Conservation (phyloP, 2,888 invertebrate genomes). For the Endotricha flammealis region DNA sequence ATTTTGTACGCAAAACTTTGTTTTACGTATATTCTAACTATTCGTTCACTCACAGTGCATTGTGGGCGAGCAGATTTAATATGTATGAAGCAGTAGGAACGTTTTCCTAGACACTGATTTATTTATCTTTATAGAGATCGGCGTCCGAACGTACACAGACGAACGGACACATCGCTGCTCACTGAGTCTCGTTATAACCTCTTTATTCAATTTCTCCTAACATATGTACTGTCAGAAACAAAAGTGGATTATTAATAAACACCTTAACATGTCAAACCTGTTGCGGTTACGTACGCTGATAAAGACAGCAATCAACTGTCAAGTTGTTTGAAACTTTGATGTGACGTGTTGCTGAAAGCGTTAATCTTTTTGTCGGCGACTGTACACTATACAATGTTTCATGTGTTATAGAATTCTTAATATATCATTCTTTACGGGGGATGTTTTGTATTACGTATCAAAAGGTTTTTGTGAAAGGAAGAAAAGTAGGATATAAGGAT, state of each 20-base stretch:
- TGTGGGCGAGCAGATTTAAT: neutral
- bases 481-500: no score
- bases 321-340: no score
- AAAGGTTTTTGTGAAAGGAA: no score
- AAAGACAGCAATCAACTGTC: no score
- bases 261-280: no score
- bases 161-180: conserved; percentile 19
- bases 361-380: no score
- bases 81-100: neutral
- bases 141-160: conserved; percentile 6
- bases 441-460: neutral
- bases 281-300: no score
- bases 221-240: no score
- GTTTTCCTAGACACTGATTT: neutral
- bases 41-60: neutral
- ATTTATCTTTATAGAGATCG: conserved; percentile 1
- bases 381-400: conserved; percentile 14
- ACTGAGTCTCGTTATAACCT: conserved; percentile 19
- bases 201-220: conserved; percentile 25
- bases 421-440: conserved; percentile 14
- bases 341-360: no score
- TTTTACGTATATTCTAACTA: neutral
- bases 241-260: no score
- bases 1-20: no score
- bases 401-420: conserved; percentile 16